These are phyloP conservation scores for Drymodes brunneopygia DNA, from an alignment of 2,113 vertebrate species.

Conservation along the genomic window DNA sequence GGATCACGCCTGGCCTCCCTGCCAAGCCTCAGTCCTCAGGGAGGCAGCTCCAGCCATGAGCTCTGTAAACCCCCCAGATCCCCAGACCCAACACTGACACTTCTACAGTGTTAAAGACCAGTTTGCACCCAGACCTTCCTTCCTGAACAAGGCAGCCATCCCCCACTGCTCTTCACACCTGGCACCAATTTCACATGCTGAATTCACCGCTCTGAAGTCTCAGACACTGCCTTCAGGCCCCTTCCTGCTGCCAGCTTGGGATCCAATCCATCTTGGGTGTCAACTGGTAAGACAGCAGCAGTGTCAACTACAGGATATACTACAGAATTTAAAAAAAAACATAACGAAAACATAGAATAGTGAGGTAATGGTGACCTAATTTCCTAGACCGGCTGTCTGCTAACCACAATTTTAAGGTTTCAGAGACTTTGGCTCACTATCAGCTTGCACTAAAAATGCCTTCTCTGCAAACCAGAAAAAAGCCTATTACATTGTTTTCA, in stretches of 20 bases:
- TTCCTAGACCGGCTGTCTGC: conserved; percentile 50
- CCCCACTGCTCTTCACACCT: neutral
- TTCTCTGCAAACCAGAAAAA: conserved; percentile 56
- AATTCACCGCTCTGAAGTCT: conserved; percentile 17
- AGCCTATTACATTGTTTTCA: neutral
- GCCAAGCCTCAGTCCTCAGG: accelerated
- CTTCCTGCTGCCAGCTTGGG: neutral
- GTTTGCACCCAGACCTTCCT: neutral
- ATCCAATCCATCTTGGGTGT: neutral
- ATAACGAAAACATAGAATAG: neutral
- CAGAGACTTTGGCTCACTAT: conserved; percentile 40
- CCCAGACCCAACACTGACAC: neutral
- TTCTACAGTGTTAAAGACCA: neutral
- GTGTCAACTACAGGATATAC: neutral
- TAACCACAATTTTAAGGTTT: conserved; percentile 57
- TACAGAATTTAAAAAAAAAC: neutral
- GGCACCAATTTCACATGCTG: neutral
- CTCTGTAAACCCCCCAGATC: neutral
- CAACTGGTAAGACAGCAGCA: neutral
- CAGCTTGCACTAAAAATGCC: conserved; percentile 46
- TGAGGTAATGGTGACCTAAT: conserved; percentile 66
- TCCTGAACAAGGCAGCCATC: neutral
- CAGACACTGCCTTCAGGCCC: neutral
- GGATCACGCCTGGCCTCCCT: accelerated
- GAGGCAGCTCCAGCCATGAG: neutral